phyloP scores from a whole-genome alignment of 1,140 invertebrate genomes.

The Hyles euphorbiae region DNA sequence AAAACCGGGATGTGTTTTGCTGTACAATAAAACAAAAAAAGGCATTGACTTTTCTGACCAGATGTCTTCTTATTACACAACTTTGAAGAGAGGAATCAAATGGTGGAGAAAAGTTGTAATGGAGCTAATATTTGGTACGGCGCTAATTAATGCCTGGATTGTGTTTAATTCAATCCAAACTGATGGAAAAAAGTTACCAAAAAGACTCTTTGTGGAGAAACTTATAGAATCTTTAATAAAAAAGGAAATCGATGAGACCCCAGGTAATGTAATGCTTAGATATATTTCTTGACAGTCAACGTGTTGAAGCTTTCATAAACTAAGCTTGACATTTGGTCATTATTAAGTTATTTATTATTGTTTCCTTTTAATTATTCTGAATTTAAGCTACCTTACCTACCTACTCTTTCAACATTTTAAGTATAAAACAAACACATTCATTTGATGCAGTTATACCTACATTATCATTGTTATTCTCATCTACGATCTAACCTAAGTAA shows the following conservation, averaged over 20 bases:
- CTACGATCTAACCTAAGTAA: constrained; percentile 15
- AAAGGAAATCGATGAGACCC: no score
- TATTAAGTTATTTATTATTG: constrained; percentile 18
- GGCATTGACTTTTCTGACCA: background rate
- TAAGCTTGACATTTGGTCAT: constrained; percentile 13
- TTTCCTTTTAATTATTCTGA: constrained; percentile 9
- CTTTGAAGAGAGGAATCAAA: no score
- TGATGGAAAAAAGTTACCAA: no score
- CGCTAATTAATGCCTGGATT: no score
- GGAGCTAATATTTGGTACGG: no score
- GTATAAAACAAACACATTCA: no score
- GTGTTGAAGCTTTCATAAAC: constrained; percentile 21
- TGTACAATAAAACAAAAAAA: constrained; percentile 31
- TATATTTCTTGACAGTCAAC: constrained; percentile 20
- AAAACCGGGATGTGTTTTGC: constrained; percentile 20
- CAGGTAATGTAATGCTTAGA: constrained; percentile 16
- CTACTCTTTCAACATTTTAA: constrained; percentile 15
- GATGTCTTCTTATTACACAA: no score
- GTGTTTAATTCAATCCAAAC: no score
- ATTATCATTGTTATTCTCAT: constrained; percentile 2
- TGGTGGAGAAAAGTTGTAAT: no score
- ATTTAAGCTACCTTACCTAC: constrained; percentile 16
- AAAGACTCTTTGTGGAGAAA: no score
- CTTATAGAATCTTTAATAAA: no score
- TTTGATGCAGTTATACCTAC: no score